phyloP scores from a whole-genome alignment of 1,140 invertebrate species.

The Diplogasteroides magnus region DNA sequence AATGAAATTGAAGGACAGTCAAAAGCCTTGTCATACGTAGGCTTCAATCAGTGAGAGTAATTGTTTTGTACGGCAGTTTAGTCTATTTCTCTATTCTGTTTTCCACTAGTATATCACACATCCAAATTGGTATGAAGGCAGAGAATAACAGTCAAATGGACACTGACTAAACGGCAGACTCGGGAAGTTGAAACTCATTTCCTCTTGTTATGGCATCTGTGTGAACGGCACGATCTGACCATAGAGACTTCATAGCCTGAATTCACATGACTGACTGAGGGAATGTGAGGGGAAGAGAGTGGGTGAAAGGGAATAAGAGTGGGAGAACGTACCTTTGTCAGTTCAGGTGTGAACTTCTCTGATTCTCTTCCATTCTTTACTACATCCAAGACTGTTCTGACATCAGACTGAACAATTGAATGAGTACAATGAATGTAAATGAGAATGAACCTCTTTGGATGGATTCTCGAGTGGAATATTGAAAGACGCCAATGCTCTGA shows the following conservation, averaged over 20 bases:
- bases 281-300: constrained; percentile 4
- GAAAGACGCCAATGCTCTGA: constrained; percentile 28
- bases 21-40: no score
- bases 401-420: constrained; percentile 18
- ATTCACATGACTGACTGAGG: background rate
- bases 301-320: background rate
- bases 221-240: constrained; percentile 56
- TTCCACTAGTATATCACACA: no score
- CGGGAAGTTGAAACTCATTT: constrained; percentile 60
- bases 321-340: constrained; percentile 28
- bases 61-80: no score
- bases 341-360: constrained; percentile 42
- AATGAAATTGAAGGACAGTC: no score
- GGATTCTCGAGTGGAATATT: constrained; percentile 25
- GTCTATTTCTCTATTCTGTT: no score
- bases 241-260: constrained; percentile 49
- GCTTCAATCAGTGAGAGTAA: no score
- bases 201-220: constrained; percentile 55
- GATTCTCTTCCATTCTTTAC: constrained; percentile 53
- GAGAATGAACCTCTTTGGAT: constrained; percentile 19
- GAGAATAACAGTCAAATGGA: no score
- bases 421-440: constrained; percentile 13
- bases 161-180: constrained; percentile 60
- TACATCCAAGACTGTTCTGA: constrained; percentile 37
- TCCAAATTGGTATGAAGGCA: no score